These are phyloP conservation scores for Musca domestica DNA, from an alignment of 1,140 invertebrate species.

Conservation along the genomic window DNA sequence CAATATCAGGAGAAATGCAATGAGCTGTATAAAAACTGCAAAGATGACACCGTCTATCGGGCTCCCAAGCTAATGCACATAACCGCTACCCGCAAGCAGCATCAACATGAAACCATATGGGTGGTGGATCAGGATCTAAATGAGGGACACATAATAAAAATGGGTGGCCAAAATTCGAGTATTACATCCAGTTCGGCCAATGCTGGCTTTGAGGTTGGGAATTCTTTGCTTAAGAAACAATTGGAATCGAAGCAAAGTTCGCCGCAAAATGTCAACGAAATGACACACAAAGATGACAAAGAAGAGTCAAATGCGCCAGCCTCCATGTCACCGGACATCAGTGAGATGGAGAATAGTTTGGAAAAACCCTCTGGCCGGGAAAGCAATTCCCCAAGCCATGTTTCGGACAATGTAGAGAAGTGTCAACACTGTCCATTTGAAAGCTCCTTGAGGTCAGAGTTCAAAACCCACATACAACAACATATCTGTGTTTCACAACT, in stretches of 20 bases:
- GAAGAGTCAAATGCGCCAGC: slow-evolving; percentile 35
- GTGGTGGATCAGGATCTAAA: slow-evolving; percentile 52
- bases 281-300: slow-evolving; percentile 20
- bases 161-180: slow-evolving; percentile 9
- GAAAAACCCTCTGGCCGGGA: slow-evolving; percentile 24
- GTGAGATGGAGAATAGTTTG: slow-evolving; percentile 34
- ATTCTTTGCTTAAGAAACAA: slow-evolving; percentile 47
- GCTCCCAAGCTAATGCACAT: slow-evolving; percentile 63
- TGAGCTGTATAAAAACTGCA: slow-evolving; percentile 66
- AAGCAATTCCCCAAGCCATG: slow-evolving; percentile 46
- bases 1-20: slow-evolving; percentile 80
- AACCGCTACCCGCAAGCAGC: slow-evolving; percentile 37
- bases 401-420: slow-evolving; percentile 59
- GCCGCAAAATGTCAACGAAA: slow-evolving; percentile 21
- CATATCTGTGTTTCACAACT: slow-evolving; percentile 71
- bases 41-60: slow-evolving; percentile 61
- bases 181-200: slow-evolving; percentile 1
- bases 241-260: slow-evolving; percentile 36
- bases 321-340: slow-evolving; percentile 42
- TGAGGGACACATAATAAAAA: slow-evolving; percentile 25
- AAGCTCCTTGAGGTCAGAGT: slow-evolving; percentile 34
- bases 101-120: slow-evolving; percentile 49
- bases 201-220: slow-evolving; percentile 32
- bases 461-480: slow-evolving; percentile 57
- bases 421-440: slow-evolving; percentile 59